These are phyloP conservation scores for Coboldia fuscipes DNA, from an alignment of 1,140 invertebrate genomes.

Conservation along the genomic window DNA sequence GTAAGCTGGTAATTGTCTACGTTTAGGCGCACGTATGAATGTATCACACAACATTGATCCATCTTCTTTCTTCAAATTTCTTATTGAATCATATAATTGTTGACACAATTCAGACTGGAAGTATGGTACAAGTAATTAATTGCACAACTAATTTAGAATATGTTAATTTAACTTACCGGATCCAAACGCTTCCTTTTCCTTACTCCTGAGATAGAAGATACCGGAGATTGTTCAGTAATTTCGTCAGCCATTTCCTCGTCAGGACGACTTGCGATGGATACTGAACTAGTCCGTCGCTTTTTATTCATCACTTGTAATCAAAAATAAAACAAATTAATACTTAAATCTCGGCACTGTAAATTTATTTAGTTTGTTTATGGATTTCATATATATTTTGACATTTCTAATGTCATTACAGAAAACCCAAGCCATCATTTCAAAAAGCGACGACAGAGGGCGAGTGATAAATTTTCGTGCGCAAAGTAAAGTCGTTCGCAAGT, in stretches of 20 bases:
- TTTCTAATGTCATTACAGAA: no score
- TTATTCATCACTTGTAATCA: slow-evolving; percentile 18
- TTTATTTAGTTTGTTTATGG: no score
- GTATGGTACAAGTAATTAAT: slow-evolving; percentile 9
- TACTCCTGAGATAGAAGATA: slow-evolving; percentile 3
- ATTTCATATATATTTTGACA: no score
- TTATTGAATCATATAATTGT: slow-evolving; percentile 76
- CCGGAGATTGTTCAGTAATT: slow-evolving; percentile 29
- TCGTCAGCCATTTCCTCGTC: slow-evolving; percentile 20
- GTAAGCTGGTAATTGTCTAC: slow-evolving; percentile 72
- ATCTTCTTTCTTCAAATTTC: slow-evolving; percentile 83
- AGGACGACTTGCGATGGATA: slow-evolving; percentile 11
- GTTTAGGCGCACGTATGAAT: slow-evolving; percentile 82
- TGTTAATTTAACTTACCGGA: slow-evolving; percentile 3
- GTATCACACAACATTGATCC: slow-evolving; percentile 77
- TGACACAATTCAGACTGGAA: slow-evolving; percentile 63
- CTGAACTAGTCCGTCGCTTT: slow-evolving; percentile 18
- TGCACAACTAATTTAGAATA: background rate
- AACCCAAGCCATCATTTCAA: no score
- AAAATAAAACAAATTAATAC: no score
- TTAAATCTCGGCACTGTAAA: no score
- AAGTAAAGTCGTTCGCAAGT: no score
- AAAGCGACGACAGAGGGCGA: no score
- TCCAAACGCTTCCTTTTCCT: slow-evolving; percentile 5
- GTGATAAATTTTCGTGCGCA: no score